Conservation (phyloP, 2,113 vertebrate genomes). For the Megaceryle maxima region DNA sequence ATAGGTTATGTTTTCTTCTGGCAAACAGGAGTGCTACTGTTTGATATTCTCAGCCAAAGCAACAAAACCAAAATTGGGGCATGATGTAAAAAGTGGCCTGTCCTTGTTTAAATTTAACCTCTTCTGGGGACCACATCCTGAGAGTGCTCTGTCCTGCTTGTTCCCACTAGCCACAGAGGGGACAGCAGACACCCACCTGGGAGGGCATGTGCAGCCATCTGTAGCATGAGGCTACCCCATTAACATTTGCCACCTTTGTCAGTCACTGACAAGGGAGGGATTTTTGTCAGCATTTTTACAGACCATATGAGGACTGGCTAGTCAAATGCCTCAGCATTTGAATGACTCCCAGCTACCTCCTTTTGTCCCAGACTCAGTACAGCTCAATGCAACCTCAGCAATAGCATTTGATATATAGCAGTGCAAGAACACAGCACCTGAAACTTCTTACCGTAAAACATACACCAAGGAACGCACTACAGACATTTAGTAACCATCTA, state of each 20-base stretch:
- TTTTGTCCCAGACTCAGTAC: neutral
- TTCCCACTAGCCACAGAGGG: neutral
- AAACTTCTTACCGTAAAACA: neutral
- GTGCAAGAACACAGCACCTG: neutral
- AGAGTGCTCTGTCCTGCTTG: neutral
- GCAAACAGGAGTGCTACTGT: neutral
- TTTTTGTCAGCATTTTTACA: neutral
- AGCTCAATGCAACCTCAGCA: neutral
- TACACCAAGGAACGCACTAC: neutral
- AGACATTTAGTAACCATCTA: neutral
- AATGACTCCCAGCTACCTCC: neutral
- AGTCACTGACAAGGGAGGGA: neutral
- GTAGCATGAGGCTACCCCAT: rapidly evolving
- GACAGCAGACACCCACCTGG: rapidly evolving
- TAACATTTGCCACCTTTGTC: neutral
- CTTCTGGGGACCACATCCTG: neutral
- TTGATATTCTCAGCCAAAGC: neutral
- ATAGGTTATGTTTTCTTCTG: neutral
- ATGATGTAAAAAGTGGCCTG: neutral
- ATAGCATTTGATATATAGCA: neutral
- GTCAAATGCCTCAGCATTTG: neutral
- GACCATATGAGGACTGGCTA: neutral
- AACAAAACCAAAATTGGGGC: neutral
- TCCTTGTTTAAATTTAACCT: neutral
- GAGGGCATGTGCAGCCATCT: rapidly evolving